These are phyloP conservation scores for Syrphus vitripennis DNA, from an alignment of 2,888 invertebrate species.

Conservation along the genomic window DNA sequence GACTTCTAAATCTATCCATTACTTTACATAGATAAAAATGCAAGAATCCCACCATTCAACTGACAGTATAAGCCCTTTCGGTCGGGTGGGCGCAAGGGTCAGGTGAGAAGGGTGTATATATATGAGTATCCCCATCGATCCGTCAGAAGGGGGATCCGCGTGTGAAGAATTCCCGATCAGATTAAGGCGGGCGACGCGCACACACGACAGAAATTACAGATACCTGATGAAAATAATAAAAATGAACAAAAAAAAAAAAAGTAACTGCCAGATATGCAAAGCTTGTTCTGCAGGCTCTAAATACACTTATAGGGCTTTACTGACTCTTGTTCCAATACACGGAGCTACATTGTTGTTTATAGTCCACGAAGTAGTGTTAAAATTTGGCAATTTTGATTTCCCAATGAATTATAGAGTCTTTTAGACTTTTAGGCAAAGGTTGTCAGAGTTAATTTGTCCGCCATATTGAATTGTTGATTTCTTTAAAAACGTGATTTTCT, in stretches of 20 bases:
- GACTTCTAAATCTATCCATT: constrained; percentile 53
- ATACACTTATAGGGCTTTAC: constrained; percentile 58
- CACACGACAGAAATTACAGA: constrained; percentile 42
- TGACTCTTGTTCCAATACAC: constrained; percentile 10
- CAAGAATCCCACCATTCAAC: constrained; percentile 9
- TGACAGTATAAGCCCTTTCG: constrained; percentile 31
- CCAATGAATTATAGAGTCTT: too few species aligned
- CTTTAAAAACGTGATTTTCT: too few species aligned
- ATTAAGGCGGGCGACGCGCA: constrained; percentile 26
- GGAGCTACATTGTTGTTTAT: not conserved
- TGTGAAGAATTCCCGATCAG: constrained; percentile 42
- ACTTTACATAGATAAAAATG: constrained; percentile 42
- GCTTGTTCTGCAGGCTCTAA: constrained; percentile 36
- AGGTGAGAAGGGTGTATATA: not conserved
- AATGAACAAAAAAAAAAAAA: not conserved
- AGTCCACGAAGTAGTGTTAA: not conserved
- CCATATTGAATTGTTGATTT: too few species aligned
- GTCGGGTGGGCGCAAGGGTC: not conserved
- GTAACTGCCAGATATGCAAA: constrained; percentile 42
- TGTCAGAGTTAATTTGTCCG: too few species aligned
- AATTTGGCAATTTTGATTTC: not conserved
- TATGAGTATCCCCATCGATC: not conserved
- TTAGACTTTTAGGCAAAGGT: too few species aligned
- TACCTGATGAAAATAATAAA: constrained; percentile 48
- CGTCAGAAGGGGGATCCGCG: not conserved